phyloP scores from a whole-genome alignment of 2,797 vertebrate species.

The Helarctos malayanus region DNA sequence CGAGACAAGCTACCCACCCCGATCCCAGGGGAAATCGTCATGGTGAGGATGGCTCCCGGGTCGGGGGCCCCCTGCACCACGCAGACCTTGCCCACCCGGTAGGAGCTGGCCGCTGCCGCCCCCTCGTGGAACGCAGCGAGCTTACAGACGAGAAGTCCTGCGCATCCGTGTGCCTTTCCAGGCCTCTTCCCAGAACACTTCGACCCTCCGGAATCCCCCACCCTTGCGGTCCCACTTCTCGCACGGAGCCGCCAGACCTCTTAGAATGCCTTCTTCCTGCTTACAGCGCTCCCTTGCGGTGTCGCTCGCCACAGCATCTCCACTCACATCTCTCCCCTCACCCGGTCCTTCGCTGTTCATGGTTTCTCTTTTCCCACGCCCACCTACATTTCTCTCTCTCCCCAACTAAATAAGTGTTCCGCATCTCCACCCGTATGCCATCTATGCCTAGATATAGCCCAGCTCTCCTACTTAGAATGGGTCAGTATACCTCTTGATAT shows the following conservation, averaged over 20 bases:
- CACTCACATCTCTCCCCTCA: neutral
- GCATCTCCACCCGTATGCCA: neutral
- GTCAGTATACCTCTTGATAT: neutral
- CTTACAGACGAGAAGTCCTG: neutral
- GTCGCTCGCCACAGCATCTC: neutral
- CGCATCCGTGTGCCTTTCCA: neutral
- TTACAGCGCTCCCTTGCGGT: neutral
- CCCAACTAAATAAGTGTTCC: neutral
- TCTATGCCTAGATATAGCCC: neutral
- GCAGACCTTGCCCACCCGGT: neutral
- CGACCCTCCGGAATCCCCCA: neutral
- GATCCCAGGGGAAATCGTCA: constrained; percentile 94
- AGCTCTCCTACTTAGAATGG: neutral
- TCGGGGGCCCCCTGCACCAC: neutral
- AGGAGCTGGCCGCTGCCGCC: constrained; percentile 55
- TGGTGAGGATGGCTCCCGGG: constrained; percentile 80
- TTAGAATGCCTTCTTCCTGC: neutral
- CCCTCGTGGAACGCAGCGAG: constrained; percentile 46
- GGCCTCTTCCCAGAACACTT: neutral
- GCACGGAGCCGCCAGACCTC: neutral
- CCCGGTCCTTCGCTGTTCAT: neutral
- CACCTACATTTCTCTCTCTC: neutral
- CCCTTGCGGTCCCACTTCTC: neutral
- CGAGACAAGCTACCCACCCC: constrained; percentile 93
- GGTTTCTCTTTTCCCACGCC: neutral